Conservation (phyloP, 2,797 vertebrate genomes). For the Eulemur rubriventer region DNA sequence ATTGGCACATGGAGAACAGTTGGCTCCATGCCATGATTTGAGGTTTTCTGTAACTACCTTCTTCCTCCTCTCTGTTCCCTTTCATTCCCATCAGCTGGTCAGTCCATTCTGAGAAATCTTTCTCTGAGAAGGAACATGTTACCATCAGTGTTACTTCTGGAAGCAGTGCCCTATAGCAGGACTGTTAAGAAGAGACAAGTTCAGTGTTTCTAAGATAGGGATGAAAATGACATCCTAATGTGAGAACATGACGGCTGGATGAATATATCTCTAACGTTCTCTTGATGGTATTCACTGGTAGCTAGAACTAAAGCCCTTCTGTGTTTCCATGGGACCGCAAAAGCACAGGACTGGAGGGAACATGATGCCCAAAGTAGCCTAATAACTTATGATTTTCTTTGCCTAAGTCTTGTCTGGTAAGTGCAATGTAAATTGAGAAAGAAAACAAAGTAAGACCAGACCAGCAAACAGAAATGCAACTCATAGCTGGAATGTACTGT, state of each 20-base stretch:
- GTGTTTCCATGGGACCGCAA: background rate
- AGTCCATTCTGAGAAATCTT: background rate
- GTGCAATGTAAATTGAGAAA: background rate
- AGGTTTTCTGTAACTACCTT: background rate
- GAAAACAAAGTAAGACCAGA: background rate
- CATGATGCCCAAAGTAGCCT: background rate
- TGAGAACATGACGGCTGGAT: background rate
- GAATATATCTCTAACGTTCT: background rate
- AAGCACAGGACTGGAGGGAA: background rate
- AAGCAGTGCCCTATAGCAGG: background rate
- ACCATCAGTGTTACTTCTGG: background rate
- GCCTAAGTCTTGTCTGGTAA: background rate
- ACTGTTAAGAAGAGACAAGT: background rate
- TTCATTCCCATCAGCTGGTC: background rate
- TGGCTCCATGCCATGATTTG: background rate
- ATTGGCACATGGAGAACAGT: background rate
- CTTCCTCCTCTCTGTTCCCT: background rate
- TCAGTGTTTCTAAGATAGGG: background rate
- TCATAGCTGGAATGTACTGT: background rate
- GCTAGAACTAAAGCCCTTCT: background rate
- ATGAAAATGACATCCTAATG: background rate
- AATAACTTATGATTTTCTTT: background rate
- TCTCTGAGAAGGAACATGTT: background rate
- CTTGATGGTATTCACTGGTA: background rate
- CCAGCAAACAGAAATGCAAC: background rate